Evolutionary conservation across 2,888 invertebrate species (phyloP).

Genomic region (Diaprepes abbreviatus): DNA sequence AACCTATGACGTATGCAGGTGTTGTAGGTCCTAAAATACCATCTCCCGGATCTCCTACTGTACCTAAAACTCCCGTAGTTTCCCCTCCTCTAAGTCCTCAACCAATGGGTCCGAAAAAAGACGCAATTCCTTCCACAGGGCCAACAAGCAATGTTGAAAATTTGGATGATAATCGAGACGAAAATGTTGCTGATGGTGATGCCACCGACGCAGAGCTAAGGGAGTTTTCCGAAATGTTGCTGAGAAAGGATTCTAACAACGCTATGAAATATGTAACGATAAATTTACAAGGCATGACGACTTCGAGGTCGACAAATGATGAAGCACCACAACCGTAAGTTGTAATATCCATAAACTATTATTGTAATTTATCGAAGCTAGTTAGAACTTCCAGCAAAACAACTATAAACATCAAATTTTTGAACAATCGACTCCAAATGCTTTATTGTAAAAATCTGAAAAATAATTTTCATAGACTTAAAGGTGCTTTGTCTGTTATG

Average conservation of each 20-base stretch:
- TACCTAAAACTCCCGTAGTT: slow-evolving; percentile 1
- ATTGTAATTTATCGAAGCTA: too few relatives aligned
- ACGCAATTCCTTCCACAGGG: slow-evolving; percentile 37
- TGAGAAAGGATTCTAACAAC: slow-evolving; percentile 81
- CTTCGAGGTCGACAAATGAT: slow-evolving; percentile 77
- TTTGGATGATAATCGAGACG: not conserved
- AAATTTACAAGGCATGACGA: slow-evolving; percentile 82
- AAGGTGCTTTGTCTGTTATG: too few relatives aligned
- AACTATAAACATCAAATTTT: too few relatives aligned
- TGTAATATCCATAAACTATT: too few relatives aligned
- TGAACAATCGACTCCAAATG: too few relatives aligned
- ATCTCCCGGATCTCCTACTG: not conserved
- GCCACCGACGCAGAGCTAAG: slow-evolving; percentile 68
- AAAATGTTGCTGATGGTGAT: slow-evolving; percentile 1
- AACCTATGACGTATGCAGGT: slow-evolving; percentile 28
- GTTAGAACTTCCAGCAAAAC: too few relatives aligned
- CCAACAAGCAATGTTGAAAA: not conserved
- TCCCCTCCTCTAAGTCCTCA: slow-evolving; percentile 7
- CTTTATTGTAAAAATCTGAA: too few relatives aligned
- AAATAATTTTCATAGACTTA: too few relatives aligned
- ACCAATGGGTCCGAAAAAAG: not conserved
- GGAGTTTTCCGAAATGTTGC: slow-evolving; percentile 78
- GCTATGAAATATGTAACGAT: slow-evolving; percentile 78
- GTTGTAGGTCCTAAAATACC: slow-evolving; percentile 21
- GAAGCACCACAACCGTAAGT: slow-evolving; percentile 84